Percentiles rank a stretch among this genome's conserved stretches.
Conservation (phyloP, 2,113 vertebrate genomes). For the Neopipo cinnamomea region DNA sequence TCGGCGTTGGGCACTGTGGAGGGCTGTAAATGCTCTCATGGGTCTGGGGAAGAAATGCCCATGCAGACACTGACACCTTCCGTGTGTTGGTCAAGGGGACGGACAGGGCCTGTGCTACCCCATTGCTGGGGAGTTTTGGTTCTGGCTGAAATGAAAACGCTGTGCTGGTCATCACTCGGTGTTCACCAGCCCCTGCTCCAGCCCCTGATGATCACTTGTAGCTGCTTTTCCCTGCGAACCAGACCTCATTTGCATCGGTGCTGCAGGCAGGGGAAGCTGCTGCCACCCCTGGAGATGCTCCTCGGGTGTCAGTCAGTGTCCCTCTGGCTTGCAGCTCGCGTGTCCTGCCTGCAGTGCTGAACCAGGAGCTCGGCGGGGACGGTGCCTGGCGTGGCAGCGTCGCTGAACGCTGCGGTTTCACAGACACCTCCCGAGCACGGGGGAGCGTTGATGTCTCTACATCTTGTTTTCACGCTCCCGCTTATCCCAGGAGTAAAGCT, state of each 20-base stretch:
- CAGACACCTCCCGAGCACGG: neutral
- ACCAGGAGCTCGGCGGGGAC: rapidly evolving
- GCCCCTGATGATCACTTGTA: neutral
- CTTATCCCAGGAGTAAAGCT: neutral
- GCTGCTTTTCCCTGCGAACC: neutral
- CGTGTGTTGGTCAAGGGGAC: rapidly evolving
- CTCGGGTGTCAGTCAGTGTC: rapidly evolving
- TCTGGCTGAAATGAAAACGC: neutral
- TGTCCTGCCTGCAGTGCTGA: rapidly evolving
- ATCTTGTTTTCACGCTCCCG: neutral
- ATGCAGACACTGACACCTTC: too few relatives aligned
- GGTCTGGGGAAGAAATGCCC: neutral
- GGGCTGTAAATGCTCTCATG: rapidly evolving
- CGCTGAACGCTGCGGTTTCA: neutral
- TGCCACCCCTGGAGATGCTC: neutral
- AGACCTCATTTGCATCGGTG: neutral
- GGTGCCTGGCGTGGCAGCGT: rapidly evolving
- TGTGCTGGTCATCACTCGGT: rapidly evolving
- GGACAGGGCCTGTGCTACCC: neutral
- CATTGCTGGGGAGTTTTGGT: neutral
- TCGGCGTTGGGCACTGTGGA: neutral
- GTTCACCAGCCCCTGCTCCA: neutral
- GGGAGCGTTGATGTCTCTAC: neutral
- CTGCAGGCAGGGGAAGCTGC: neutral
- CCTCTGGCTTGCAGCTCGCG: rapidly evolving